Conservation (phyloP, 2,888 invertebrate genomes). For the Polietes domitor region DNA sequence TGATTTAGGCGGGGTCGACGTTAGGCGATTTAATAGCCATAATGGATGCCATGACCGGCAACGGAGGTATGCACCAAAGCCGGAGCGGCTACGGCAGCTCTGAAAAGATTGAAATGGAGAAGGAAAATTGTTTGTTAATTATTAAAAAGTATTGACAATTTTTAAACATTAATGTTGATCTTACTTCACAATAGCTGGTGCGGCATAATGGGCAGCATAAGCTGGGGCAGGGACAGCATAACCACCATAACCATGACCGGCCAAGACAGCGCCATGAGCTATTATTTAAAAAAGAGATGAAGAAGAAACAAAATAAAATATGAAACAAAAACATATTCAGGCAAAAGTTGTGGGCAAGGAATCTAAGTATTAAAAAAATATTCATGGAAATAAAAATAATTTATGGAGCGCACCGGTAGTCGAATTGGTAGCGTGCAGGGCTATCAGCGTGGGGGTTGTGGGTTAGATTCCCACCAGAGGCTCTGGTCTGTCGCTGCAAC, state of each 20-base stretch:
- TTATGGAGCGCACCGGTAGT: too few relatives aligned
- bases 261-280: constrained; percentile 70
- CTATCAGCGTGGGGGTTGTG: too few relatives aligned
- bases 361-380: too few relatives aligned
- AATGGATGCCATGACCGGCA: constrained; percentile 80
- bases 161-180: constrained; percentile 52
- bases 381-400: too few relatives aligned
- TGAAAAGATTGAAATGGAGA: constrained; percentile 57
- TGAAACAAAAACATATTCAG: too few relatives aligned
- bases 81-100: constrained; percentile 78
- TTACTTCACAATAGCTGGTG: constrained; percentile 77
- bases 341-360: too few relatives aligned
- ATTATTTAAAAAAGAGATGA: background rate
- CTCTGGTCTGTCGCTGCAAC: too few relatives aligned
- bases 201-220: constrained; percentile 63
- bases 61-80: constrained; percentile 80
- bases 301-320: background rate
- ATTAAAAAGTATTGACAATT: background rate
- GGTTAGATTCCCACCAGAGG: too few relatives aligned
- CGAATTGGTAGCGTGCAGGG: too few relatives aligned
- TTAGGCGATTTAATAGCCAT: constrained; percentile 77
- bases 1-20: background rate
- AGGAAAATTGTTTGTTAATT: constrained; percentile 19
- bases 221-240: constrained; percentile 54
- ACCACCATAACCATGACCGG: constrained; percentile 66